Percentiles rank a stretch among this genome's conserved stretches.
Conservation (phyloP, 2,113 vertebrate species). For the Grammomys surdaster region DNA sequence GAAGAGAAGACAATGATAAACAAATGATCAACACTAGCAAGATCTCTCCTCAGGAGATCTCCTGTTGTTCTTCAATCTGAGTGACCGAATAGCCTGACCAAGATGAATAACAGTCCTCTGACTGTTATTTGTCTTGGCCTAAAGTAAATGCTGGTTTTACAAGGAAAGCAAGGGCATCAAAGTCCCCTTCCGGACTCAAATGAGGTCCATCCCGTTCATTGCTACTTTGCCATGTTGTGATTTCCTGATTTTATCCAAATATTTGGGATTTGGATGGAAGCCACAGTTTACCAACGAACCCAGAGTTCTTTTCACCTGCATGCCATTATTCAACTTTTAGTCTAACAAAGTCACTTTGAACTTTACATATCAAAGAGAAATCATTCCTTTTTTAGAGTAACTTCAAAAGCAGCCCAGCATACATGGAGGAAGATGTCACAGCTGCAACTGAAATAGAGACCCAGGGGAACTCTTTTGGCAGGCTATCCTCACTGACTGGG, state of each 20-base stretch:
- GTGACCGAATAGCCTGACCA: not conserved
- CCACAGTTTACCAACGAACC: slow-evolving; percentile 7
- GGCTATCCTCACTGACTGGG: slow-evolving; percentile 10
- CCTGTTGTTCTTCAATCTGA: not conserved
- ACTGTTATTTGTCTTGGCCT: slow-evolving; percentile 75
- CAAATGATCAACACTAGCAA: not conserved
- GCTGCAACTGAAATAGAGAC: not conserved
- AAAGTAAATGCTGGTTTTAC: slow-evolving; percentile 49
- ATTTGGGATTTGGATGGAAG: slow-evolving; percentile 70
- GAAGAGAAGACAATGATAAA: not conserved
- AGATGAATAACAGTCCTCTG: slow-evolving; percentile 53
- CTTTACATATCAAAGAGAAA: slow-evolving; percentile 76
- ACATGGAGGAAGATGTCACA: not conserved
- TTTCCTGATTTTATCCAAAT: slow-evolving; percentile 77
- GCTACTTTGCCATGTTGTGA: slow-evolving; percentile 56
- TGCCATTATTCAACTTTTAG: slow-evolving; percentile 55
- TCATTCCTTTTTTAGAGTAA: slow-evolving; percentile 41
- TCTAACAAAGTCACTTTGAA: slow-evolving; percentile 71
- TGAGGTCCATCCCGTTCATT: slow-evolving; percentile 54
- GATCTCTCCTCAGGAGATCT: not conserved
- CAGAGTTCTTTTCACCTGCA: slow-evolving; percentile 60
- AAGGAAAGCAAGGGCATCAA: slow-evolving; percentile 65
- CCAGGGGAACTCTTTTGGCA: not conserved
- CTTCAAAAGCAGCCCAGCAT: slow-evolving; percentile 32
- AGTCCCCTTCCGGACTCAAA: slow-evolving; percentile 64